Conservation (phyloP, 2,797 vertebrate species). For the Parauchenoglanis ngamensis region DNA sequence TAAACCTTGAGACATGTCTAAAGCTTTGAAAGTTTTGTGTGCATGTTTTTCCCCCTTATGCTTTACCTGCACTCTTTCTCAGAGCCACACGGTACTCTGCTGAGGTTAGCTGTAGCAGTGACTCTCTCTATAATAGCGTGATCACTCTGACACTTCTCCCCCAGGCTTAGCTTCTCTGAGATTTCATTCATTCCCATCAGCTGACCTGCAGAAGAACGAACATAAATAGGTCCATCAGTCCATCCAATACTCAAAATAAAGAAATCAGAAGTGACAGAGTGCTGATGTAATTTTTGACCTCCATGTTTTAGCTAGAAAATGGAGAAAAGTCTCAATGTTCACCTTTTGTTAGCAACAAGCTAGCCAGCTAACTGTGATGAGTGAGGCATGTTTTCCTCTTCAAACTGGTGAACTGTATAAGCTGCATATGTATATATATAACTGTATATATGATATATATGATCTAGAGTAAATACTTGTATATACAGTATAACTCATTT, state of each 20-base stretch:
- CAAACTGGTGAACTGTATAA: not conserved
- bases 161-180: conserved; percentile 84
- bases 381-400: not conserved
- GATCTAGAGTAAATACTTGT: not conserved
- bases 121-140: conserved; percentile 88
- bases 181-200: conserved; percentile 97
- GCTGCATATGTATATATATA: not conserved
- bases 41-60: not conserved
- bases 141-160: conserved; percentile 79
- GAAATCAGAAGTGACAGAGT: not conserved
- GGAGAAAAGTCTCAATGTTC: not conserved
- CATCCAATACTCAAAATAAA: not conserved
- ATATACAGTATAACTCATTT: not conserved
- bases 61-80: conserved; percentile 91
- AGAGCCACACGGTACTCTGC: conserved; percentile 89
- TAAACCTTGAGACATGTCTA: not conserved
- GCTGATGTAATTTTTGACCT: not conserved
- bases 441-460: not conserved
- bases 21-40: not conserved
- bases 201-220: conserved; percentile 79
- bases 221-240: not conserved
- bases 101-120: conserved; percentile 84
- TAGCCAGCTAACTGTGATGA: not conserved
- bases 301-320: not conserved
- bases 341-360: not conserved